phyloP scores from a whole-genome alignment of 2,113 vertebrate genomes.

The Pomatostomus ruficeps region DNA sequence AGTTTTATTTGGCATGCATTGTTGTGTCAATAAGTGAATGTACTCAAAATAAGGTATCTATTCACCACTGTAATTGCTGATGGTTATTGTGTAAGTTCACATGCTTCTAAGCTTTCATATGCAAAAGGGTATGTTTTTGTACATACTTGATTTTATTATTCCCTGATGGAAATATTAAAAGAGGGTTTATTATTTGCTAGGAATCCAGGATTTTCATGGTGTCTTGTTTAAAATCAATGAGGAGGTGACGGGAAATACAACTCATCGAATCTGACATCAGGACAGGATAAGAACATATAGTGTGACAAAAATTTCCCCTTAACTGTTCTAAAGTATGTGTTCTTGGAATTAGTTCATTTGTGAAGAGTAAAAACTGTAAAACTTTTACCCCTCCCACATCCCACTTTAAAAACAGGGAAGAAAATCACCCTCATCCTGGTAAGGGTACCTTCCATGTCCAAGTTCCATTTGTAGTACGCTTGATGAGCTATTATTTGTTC shows the following conservation, averaged over 20 bases:
- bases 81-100: constrained; percentile 17
- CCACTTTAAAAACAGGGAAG: neutral
- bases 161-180: constrained; percentile 14
- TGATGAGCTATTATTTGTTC: constrained; percentile 26
- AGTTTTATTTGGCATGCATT: constrained; percentile 17
- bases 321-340: neutral
- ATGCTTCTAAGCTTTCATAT: constrained; percentile 25
- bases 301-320: neutral
- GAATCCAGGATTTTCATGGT: neutral
- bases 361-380: neutral
- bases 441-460: neutral
- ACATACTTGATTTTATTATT: constrained; percentile 25
- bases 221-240: constrained; percentile 9
- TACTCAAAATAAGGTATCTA: constrained; percentile 28
- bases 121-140: constrained; percentile 17
- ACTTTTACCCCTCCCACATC: neutral
- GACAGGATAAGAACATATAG: neutral
- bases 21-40: constrained; percentile 38
- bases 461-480: neutral
- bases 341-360: neutral
- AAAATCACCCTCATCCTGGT: neutral
- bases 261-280: neutral
- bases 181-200: constrained; percentile 4
- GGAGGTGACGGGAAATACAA: neutral
- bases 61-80: no score